Conservation (phyloP, 2,797 vertebrate species). For the Enteromius anoplus region DNA sequence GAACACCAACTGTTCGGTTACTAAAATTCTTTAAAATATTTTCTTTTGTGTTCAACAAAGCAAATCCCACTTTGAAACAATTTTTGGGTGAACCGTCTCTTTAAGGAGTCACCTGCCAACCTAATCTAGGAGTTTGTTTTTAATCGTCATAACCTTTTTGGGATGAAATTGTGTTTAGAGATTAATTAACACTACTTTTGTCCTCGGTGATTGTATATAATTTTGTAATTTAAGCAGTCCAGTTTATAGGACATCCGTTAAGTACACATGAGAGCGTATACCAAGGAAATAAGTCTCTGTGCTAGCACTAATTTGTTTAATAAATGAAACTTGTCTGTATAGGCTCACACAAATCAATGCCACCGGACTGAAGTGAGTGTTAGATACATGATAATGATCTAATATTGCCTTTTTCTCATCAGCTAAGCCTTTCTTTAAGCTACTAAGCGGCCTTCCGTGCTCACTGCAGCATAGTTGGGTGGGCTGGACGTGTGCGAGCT, state of each 20-base stretch:
- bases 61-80: not conserved
- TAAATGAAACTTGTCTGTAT: constrained; percentile 42
- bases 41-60: not conserved
- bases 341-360: constrained; percentile 42
- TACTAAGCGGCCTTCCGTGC: constrained; percentile 61
- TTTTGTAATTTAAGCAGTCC: constrained; percentile 69
- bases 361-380: constrained; percentile 30
- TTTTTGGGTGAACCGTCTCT: not conserved
- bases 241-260: constrained; percentile 54
- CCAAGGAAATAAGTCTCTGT: constrained; percentile 44
- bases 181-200: constrained; percentile 67
- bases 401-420: constrained; percentile 41
- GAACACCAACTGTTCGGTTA: not conserved
- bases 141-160: constrained; percentile 67
- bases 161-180: constrained; percentile 63
- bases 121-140: constrained; percentile 75
- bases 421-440: constrained; percentile 48
- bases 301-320: constrained; percentile 52
- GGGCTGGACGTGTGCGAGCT: constrained; percentile 31
- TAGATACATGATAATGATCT: constrained; percentile 33
- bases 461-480: constrained; percentile 33
- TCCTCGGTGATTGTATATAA: constrained; percentile 83
- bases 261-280: constrained; percentile 46
- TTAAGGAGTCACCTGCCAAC: constrained; percentile 59
- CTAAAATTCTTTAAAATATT: not conserved